Conservation (phyloP, 1,140 invertebrate genomes). For the Centruroides sculpturatus region DNA sequence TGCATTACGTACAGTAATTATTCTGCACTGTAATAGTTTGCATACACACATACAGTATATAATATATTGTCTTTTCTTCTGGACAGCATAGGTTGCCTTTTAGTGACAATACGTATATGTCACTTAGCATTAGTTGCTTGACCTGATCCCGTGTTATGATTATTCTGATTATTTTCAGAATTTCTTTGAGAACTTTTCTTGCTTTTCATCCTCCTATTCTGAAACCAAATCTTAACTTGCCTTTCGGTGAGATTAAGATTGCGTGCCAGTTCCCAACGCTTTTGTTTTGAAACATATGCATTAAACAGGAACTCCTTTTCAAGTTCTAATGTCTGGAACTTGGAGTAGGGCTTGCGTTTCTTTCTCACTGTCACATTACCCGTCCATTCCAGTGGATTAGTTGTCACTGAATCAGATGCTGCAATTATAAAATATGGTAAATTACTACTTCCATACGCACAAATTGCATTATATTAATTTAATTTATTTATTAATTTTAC, state of each 20-base stretch:
- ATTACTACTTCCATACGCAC: background rate
- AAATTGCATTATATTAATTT: too few species aligned
- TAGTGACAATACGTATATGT: too few species aligned
- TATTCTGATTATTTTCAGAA: conserved; percentile 16
- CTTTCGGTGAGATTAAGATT: conserved; percentile 85
- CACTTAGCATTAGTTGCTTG: too few species aligned
- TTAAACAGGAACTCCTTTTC: conserved; percentile 96
- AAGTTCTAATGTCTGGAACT: conserved; percentile 87
- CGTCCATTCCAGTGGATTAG: conserved; percentile 79
- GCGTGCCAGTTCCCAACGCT: conserved; percentile 86
- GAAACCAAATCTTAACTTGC: conserved; percentile 90
- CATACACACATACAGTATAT: too few species aligned
- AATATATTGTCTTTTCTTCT: too few species aligned
- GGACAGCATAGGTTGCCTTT: too few species aligned
- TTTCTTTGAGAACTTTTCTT: conserved; percentile 92
- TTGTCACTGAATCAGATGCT: conserved; percentile 21
- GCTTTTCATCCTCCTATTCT: conserved; percentile 98
- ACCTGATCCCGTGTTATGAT: conserved; percentile 8
- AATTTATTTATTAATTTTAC: too few species aligned
- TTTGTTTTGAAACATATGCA: conserved; percentile 93
- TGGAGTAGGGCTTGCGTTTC: conserved; percentile 94
- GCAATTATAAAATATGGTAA: conserved; percentile 29
- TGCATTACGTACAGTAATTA: too few species aligned
- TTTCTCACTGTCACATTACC: conserved; percentile 65
- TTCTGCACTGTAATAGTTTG: too few species aligned